These are phyloP conservation scores for Phortica magna DNA, from an alignment of 2,888 invertebrate species.

Conservation along the genomic window DNA sequence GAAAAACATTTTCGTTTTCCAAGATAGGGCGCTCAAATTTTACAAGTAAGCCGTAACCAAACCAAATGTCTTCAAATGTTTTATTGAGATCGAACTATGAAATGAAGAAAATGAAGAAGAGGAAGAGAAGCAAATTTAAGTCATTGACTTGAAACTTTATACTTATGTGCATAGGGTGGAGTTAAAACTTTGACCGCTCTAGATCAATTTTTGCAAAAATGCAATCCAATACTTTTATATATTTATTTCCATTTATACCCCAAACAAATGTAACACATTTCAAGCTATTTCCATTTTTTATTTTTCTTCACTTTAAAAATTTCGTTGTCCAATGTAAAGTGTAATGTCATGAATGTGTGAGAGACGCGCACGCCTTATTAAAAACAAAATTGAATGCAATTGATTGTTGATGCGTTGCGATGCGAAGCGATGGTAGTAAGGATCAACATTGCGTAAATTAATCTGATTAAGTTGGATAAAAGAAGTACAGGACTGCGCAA, in stretches of 20 bases:
- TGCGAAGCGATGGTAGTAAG: no score
- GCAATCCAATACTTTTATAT: background rate
- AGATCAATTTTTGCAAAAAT: no score
- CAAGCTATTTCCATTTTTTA: background rate
- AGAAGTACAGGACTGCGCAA: background rate
- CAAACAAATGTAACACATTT: background rate
- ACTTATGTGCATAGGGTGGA: no score
- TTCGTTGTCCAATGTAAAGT: background rate
- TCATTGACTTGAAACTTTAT: no score
- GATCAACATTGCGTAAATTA: background rate
- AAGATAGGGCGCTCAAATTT: no score
- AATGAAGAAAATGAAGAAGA: no score
- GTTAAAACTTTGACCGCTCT: no score
- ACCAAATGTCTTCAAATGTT: no score
- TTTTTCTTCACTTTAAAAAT: background rate
- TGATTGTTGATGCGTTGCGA: constrained; percentile 2
- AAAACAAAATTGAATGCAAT: constrained; percentile 14
- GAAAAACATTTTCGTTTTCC: no score
- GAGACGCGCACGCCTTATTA: background rate
- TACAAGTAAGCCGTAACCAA: no score
- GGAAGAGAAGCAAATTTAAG: no score
- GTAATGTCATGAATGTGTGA: background rate
- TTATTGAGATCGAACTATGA: no score
- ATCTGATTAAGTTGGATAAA: background rate
- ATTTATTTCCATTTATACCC: background rate